Evolutionary conservation across 2,888 invertebrate genomes (phyloP), one percentile per base, ranked within the genome.

Genomic region (Micropterix aruncella): DNA sequence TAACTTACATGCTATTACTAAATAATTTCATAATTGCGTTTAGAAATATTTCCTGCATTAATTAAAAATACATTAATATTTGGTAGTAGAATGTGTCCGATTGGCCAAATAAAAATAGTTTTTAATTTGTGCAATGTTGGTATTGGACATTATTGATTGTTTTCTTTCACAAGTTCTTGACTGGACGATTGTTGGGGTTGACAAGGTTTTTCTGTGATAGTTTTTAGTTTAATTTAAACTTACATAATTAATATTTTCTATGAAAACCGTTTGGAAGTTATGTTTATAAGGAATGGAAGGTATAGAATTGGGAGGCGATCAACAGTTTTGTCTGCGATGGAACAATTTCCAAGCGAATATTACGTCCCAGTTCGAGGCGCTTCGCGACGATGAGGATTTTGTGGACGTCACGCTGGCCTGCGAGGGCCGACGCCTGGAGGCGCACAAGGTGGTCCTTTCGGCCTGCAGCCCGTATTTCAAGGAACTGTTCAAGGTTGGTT

Each of bases 291-390:
- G 70, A 70, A 70, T 71, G 70, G 70, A 70, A 70, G 70, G 70
- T 66, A 66, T 70, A 68, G 70, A 70, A 70, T 70, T 71, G 68
- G 71, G 69, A 64, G 77, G 77, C 65, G 83, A 83, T 71, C 87
- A 87, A 74, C 86, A 86, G 73, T 87, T 86, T 73, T 87, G 87
- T 76, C 77, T 88, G 69, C 78, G 86, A 72, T 88, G 88, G 88
- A 87, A 88, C 74, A 86, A 87, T 75, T 84, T 83, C 74, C 85
- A 85, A 74, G 83, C 84, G 54, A 87, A 87, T 70, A 83, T 88
- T 65, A 83, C 86, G 60, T 82, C 84, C 64, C 86, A 87, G 66
- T 86, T 88, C 72, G 86, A 85, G 71, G 78, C 83, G 60, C 74
- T 88, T 59, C 75, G 87, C 63, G 82, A 83, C 71, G 83, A 83